Evolutionary conservation across 1,140 invertebrate species (phyloP).

Genomic region (Hyphantria cunea): DNA sequence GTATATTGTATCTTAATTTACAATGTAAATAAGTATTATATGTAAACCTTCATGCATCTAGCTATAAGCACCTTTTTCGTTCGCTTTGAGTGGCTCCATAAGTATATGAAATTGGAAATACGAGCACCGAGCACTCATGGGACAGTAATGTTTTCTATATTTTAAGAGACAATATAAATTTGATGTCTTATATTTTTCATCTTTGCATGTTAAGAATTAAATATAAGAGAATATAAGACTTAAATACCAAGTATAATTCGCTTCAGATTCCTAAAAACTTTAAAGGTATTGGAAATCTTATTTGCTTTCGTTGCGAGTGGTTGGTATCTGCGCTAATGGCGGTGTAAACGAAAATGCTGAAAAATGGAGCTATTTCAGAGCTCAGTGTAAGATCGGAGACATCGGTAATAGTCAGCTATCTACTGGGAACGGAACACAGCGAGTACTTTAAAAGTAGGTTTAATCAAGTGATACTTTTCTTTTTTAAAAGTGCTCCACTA

Average conservation of each 20-base stretch:
- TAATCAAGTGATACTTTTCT: background rate
- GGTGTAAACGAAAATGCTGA: conserved; percentile 29
- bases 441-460: conserved; percentile 23
- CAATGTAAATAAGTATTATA: conserved; percentile 23
- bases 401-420: conserved; percentile 8
- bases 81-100: conserved; percentile 1
- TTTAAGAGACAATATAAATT: background rate
- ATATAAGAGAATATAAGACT: no score
- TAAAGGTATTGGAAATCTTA: conserved; percentile 25
- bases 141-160: background rate
- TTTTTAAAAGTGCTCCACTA: background rate
- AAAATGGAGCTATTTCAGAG: conserved; percentile 34
- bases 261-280: conserved; percentile 23
- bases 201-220: background rate
- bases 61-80: background rate
- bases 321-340: conserved; percentile 37
- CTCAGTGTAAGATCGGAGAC: conserved; percentile 14
- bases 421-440: conserved; percentile 7
- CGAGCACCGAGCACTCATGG: background rate
- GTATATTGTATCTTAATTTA: conserved; percentile 13
- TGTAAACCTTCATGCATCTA: conserved; percentile 5
- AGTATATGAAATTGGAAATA: conserved; percentile 19
- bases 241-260: conserved; percentile 27
- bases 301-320: conserved; percentile 26
- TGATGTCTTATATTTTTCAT: conserved; percentile 3